Percentiles rank a stretch among this genome's conserved stretches.
These are phyloP conservation scores for Odobenus rosmarus DNA, from an alignment of 2,113 vertebrate genomes.

Conservation along the genomic window DNA sequence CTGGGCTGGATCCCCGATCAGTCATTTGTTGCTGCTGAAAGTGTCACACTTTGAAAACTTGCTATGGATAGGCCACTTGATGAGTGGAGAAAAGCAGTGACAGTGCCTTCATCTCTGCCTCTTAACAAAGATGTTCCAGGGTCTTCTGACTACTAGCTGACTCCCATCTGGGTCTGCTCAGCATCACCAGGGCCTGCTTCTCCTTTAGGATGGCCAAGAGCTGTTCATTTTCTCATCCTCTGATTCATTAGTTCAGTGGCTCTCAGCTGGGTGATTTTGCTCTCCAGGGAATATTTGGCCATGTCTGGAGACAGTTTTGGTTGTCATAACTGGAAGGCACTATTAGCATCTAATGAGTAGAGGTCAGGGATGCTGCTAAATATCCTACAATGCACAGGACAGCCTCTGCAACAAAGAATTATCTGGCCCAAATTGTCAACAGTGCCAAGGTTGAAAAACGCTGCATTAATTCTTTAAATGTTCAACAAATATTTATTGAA, in stretches of 20 bases:
- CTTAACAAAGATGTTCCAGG: conserved; percentile 7
- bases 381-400: neutral
- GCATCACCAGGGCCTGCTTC: no score
- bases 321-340: neutral
- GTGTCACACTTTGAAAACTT: conserved; percentile 50
- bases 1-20: neutral
- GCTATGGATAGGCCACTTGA: neutral
- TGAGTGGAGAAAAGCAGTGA: neutral
- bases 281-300: neutral
- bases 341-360: neutral
- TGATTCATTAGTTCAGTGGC: neutral
- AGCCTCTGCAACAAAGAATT: neutral
- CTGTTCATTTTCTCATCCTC: neutral
- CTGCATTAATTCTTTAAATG: neutral
- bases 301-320: neutral
- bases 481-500: neutral
- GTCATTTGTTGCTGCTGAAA: conserved; percentile 46
- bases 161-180: neutral
- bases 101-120: neutral
- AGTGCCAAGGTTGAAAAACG: neutral
- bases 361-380: neutral
- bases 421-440: no score
- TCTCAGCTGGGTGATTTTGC: neutral
- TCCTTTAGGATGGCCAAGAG: neutral
- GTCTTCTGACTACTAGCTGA: neutral